Base-by-base conservation (phyloP, 2,888 invertebrate species). In the Serrognathus titanus region DNA sequence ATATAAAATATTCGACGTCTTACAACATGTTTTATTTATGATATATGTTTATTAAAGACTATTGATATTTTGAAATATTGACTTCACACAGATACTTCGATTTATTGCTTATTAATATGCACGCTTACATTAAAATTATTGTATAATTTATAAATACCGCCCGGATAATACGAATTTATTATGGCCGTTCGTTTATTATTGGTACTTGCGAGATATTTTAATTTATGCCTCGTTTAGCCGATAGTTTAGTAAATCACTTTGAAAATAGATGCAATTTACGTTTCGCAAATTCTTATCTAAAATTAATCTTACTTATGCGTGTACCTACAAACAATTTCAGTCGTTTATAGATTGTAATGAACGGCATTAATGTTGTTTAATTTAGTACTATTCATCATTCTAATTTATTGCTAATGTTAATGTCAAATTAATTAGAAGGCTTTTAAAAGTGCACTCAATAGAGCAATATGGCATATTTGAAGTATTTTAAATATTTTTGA, bases 1-100 rank as follows among this genome's bases (percentile, higher is more conserved):
- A 52, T 58, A 58, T 48, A 45, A 55, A 54, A 58, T 48, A 49
- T 58, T 38, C 51, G 57, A 57, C 49, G 48, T 43, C 53, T 49
- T 48, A 48, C 57, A 47, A 50, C 51, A 45, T 54, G 58, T 55
- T 51, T 62, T 58, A 60, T 62, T 62, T 58, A 62, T 58, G 56
- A 45, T 47, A 47, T 38, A 43, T 43, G 43, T 43, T 43, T 43
- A 43, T 43, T 43, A 43, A 43, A 43, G 43, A 43, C 43, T 10
- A 43, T 43, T 43, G 43, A 43, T 43, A 43, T 43, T 43, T 43
- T 43, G 43, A 43, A 43, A 43, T 43, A 43, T 43, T 43, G 20
- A 43, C 20, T 43, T 43, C 43, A 43, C 43, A 43, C 43, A 16
- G 43, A 43, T 43, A 43, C 43, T 3, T 16, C 13, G 43, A 43